Evolutionary conservation across 2,113 vertebrate species (phyloP), one percentile per base, ranked within the genome.

Genomic region (Anguilla japonica): DNA sequence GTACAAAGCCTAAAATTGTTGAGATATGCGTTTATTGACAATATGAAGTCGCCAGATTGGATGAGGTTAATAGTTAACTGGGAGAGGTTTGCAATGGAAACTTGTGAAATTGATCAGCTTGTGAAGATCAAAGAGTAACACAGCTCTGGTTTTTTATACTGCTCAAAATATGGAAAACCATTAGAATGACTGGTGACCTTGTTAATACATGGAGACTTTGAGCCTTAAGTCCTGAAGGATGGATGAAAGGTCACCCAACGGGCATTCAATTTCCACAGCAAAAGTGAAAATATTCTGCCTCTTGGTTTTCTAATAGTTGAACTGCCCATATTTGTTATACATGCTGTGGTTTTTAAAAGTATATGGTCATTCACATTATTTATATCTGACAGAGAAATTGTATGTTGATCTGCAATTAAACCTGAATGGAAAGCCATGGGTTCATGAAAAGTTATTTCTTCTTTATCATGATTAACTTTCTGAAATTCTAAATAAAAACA

Each of bases 21-120:
- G n/a, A 75, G 71, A 75, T 75, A n/a, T 9, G 71, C 34, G 71
- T 75, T 75, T 75, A 29, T 75, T 75, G 71, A 75, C 71, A 29
- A 3, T 34, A 34, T 75, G 26, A 75, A 75, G 26, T 29, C 26
- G 13, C n/a, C 71, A 13, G n/a, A 75, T 75, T 34, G 26, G 71
- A 75, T 34, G 71, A n/a, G 26, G 71, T n/a, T 75, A 75, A 75
- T 75, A 3, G 0, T 75, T 75, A 75, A 34, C 71, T 9, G 11
- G 71, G n/a, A 75, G 71, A 29, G 71, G 71, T 75, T 75, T 34
- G 71, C n/a, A 75, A 75, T 75, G n/a, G 71, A 75, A 75, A 75
- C n/a, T 75, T 75, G 6, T 3, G 26, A 75, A 34, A 34, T 75
- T n/a, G 71, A 75, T 75, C 71, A 34, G 26, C n/a, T n/a, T n/a